Percentiles rank a stretch among this genome's conserved stretches.
These are phyloP conservation scores for Cepphus grylle DNA, from an alignment of 2,113 vertebrate species.

Conservation along the genomic window DNA sequence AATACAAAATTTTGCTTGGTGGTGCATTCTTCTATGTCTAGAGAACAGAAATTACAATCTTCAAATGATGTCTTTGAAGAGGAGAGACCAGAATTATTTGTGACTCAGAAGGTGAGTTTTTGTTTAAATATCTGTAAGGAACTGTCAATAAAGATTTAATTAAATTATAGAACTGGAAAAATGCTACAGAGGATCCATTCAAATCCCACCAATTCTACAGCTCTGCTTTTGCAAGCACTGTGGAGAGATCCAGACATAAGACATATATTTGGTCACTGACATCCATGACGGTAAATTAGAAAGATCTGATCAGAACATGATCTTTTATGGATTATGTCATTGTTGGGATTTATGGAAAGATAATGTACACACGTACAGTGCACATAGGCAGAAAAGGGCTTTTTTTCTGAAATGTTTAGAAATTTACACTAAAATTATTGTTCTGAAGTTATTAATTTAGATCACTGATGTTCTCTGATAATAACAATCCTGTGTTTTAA, in stretches of 20 bases:
- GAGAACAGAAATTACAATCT: not conserved
- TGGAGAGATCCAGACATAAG: not conserved
- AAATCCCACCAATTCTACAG: not conserved
- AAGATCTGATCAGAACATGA: not conserved
- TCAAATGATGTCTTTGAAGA: not conserved
- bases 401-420: not conserved
- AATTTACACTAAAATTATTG: not conserved
- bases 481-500: not conserved
- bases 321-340: not conserved
- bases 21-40: not conserved
- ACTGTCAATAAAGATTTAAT: not conserved
- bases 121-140: not conserved
- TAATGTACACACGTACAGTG: not conserved
- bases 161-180: not conserved
- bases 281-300: not conserved
- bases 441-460: not conserved
- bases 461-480: not conserved
- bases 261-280: not conserved
- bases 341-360: not conserved
- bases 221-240: not conserved
- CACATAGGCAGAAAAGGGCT: not conserved
- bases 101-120: not conserved
- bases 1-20: not conserved
- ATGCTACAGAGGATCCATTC: not conserved
- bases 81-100: not conserved